Base-by-base conservation (phyloP, 2,113 vertebrate genomes). In the Rhynchomys soricoides region DNA sequence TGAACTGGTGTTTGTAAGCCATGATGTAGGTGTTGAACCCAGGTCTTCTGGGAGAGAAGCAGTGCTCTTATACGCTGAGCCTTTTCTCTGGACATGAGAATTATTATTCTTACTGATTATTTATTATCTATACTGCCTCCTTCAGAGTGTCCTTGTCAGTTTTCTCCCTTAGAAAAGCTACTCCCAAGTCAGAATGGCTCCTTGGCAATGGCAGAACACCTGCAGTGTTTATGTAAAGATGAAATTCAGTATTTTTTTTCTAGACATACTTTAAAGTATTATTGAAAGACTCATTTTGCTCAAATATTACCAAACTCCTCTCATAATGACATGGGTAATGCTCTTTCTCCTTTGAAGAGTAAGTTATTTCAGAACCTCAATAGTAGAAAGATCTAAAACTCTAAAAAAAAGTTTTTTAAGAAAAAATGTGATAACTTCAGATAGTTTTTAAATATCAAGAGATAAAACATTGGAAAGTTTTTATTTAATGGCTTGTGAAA, bases 211-310 rank as follows among this genome's bases (percentile, higher is more conserved):
- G 86, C 88, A 92, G 94, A 97, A 87, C 21, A 97, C 97, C 71
- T 91, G 22, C 92, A 97, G 89, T 52, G n/a, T 97, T 98, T 98
- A 78, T 94, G 96, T 81, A 93, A 26, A 97, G 74, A 96, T 86
- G 68, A 97, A 98, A 96, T 90, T 96, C 95, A 97, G 95, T 94
- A 96, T 89, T 97, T 74, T 19, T 48, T 15, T 97, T 93, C 37
- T 90, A 95, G 48, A 86, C 93, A 86, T 96, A 64, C 96, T 83
- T 85, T 95, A 89, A 97, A 34, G 92, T 96, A 91, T 82, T 95
- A 96, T 96, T 89, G 95, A 59, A 89, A 82, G 95, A 93, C 37
- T 75, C 9, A 45, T 16, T 90, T 79, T 97, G 59, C 66, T 85
- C 91, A 98, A 96, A 97, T 97, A 96, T 91, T 86, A 4, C 13